These are phyloP conservation scores for Pantherophis vulpinus DNA, from an alignment of 2,797 vertebrate genomes.

Conservation along the genomic window DNA sequence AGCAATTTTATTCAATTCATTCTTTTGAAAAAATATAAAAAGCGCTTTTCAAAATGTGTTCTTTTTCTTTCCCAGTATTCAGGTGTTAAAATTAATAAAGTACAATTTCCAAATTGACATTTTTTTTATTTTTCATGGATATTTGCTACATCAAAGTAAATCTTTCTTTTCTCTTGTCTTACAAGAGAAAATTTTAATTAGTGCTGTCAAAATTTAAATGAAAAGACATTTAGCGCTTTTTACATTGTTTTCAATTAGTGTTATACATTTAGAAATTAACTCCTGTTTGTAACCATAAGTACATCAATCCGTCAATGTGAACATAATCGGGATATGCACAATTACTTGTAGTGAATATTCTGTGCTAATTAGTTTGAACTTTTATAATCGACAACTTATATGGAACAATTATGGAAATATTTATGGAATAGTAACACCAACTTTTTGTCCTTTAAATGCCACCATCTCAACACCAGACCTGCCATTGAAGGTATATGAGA, in stretches of 20 bases:
- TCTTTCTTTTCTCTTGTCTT: neutral
- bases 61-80: neutral
- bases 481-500: neutral
- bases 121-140: neutral
- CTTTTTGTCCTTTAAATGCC: neutral
- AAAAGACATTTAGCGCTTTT: neutral
- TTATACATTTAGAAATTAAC: neutral
- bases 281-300: neutral
- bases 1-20: neutral
- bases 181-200: neutral
- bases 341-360: neutral
- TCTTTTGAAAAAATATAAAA: neutral
- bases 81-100: neutral
- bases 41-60: neutral
- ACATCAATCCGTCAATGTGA: neutral
- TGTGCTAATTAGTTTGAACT: neutral
- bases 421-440: neutral
- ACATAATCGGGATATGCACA: neutral
- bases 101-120: neutral
- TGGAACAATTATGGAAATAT: neutral
- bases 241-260: neutral
- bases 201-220: neutral
- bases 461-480: neutral
- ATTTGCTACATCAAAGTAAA: neutral
- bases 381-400: neutral